These are phyloP conservation scores for Leptarthrus brevirostris DNA, from an alignment of 2,888 invertebrate species.

Conservation along the genomic window DNA sequence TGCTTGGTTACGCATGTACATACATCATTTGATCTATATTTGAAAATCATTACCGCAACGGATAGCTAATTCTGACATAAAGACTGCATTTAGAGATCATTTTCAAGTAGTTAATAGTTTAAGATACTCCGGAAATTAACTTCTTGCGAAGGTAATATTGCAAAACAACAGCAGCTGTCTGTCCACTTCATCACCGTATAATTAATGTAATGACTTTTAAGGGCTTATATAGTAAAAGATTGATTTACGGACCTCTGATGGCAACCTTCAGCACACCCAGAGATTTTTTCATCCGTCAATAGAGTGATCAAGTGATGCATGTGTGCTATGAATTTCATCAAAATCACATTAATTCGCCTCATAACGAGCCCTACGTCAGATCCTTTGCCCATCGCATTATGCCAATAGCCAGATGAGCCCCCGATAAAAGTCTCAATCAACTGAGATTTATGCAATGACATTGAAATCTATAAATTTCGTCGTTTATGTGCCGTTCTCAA, in stretches of 20 bases:
- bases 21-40: too few species aligned
- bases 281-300: neutral
- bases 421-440: conserved; percentile 7
- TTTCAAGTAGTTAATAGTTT: neutral
- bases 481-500: neutral
- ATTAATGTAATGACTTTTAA: conserved; percentile 4
- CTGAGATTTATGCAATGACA: conserved; percentile 6
- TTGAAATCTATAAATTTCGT: neutral
- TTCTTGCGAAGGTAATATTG: neutral
- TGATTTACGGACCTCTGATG: neutral
- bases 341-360: neutral
- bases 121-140: neutral
- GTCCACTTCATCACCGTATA: neutral
- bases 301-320: neutral
- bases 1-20: too few species aligned
- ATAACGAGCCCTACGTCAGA: neutral
- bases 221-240: neutral
- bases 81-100: neutral
- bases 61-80: neutral
- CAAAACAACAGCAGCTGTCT: neutral
- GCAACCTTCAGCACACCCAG: neutral
- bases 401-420: neutral
- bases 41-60: too few species aligned
- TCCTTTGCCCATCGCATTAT: neutral
- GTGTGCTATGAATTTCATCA: neutral